A percentile compares a stretch with the other conserved stretches of the same genome.
Conservation (phyloP, 2,888 invertebrate species). For the Tenthredo distinguenda region DNA sequence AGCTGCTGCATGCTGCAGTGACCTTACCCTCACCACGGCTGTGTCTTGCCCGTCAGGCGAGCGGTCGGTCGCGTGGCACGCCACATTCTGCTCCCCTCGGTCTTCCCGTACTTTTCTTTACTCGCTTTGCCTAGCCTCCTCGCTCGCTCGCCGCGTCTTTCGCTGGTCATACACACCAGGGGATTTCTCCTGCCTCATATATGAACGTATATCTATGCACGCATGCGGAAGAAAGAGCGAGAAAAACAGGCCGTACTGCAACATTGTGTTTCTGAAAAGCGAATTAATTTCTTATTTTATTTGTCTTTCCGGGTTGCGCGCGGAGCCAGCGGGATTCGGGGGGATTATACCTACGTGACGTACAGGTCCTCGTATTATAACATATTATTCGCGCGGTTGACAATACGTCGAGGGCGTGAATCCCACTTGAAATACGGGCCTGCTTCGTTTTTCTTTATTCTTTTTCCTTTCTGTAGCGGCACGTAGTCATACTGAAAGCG, state of each 20-base stretch:
- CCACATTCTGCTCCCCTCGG: conserved; percentile 56
- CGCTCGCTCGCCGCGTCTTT: conserved; percentile 1
- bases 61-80: conserved; percentile 75
- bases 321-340: not conserved
- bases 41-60: conserved; percentile 49
- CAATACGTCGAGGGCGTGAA: conserved; percentile 12
- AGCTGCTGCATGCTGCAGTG: conserved; percentile 51
- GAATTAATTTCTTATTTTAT: not conserved
- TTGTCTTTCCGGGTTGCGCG: not conserved
- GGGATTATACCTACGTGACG: not conserved
- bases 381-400: not conserved
- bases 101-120: conserved; percentile 51
- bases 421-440: not conserved
- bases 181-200: not conserved
- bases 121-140: conserved; percentile 49
- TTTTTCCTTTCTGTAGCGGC: not conserved
- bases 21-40: conserved; percentile 50
- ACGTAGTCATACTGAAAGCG: not conserved
- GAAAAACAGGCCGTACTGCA: not conserved
- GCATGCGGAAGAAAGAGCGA: not conserved
- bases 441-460: not conserved
- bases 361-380: not conserved
- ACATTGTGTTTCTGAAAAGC: not conserved
- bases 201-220: not conserved
- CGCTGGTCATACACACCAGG: not conserved